A percentile compares a stretch with the other conserved stretches of the same genome.
Evolutionary conservation across 2,888 invertebrate genomes (phyloP).

Genomic region (Taphrorychus bicolor): DNA sequence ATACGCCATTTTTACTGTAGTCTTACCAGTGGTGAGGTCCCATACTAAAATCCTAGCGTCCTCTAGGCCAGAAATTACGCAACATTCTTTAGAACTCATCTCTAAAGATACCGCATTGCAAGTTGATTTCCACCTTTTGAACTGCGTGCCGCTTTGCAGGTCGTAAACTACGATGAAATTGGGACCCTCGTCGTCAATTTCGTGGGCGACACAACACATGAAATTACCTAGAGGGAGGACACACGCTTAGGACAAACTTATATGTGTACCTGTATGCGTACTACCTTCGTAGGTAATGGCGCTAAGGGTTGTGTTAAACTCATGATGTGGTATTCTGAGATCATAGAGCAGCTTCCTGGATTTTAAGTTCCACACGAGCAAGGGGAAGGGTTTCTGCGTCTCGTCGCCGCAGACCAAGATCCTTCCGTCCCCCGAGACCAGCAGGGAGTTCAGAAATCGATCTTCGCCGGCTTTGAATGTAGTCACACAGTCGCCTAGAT

Average conservation of each 20-base stretch:
- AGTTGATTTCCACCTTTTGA: conserved; percentile 91
- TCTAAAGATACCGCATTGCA: conserved; percentile 85
- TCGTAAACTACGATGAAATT: conserved; percentile 93
- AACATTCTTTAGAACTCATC: conserved; percentile 82
- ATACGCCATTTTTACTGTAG: too few relatives aligned
- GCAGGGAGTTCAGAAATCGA: conserved; percentile 84
- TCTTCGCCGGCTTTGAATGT: conserved; percentile 93
- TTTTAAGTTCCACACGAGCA: conserved; percentile 87
- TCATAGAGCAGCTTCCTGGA: conserved; percentile 86
- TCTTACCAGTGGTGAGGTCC: conserved; percentile 80
- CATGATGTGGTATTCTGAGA: conserved; percentile 86
- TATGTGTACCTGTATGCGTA: too few relatives aligned
- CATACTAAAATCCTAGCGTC: conserved; percentile 84
- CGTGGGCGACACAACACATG: conserved; percentile 74
- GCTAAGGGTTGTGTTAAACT: conserved; percentile 82
- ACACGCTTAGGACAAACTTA: too few relatives aligned
- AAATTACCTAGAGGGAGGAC: conserved; percentile 68
- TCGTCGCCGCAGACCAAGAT: conserved; percentile 90
- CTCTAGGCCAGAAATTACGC: conserved; percentile 83
- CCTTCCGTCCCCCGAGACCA: conserved; percentile 89
- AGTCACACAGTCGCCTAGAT: conserved; percentile 75
- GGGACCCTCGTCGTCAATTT: conserved; percentile 78
- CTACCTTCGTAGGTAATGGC: conserved; percentile 85
- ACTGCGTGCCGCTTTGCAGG: conserved; percentile 86
- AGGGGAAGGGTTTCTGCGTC: conserved; percentile 89